Conservation (phyloP, 2,888 invertebrate species). For the Eristalis tenax region DNA sequence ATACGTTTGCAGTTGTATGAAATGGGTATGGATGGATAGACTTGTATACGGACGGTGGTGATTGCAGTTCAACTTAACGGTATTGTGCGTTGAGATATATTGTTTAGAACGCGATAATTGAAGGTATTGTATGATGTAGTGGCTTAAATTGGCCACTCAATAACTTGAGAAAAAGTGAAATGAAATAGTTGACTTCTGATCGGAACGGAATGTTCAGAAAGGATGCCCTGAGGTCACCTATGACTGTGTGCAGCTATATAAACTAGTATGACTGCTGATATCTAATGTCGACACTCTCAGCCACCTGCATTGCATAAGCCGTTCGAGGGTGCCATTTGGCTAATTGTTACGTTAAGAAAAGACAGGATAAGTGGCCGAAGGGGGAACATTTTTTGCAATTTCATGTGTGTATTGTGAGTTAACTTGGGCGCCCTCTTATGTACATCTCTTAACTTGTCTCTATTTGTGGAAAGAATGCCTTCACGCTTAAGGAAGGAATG, state of each 20-base stretch:
- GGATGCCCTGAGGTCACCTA: neutral
- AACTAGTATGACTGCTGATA: neutral
- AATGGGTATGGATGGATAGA: slow-evolving; percentile 25
- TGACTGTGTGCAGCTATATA: neutral
- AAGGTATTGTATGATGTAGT: slow-evolving; percentile 13
- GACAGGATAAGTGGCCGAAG: too few relatives aligned
- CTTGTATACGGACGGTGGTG: slow-evolving; percentile 14
- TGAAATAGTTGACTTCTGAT: neutral
- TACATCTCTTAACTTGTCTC: too few relatives aligned
- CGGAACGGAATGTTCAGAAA: neutral
- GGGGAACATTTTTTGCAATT: too few relatives aligned
- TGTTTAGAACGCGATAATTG: slow-evolving; percentile 7
- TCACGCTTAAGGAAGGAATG: too few relatives aligned
- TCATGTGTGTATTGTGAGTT: too few relatives aligned
- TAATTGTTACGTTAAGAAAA: too few relatives aligned
- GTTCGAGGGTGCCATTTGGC: too few relatives aligned
- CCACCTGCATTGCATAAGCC: neutral
- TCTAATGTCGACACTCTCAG: neutral
- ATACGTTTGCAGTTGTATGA: slow-evolving; percentile 29
- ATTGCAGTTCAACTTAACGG: slow-evolving; percentile 60
- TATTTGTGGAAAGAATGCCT: too few relatives aligned
- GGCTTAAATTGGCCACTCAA: slow-evolving; percentile 2
- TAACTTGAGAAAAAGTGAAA: slow-evolving; percentile 9
- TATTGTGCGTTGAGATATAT: slow-evolving; percentile 39
- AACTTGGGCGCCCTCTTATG: too few relatives aligned